A percentile compares a stretch with the other conserved stretches of the same genome.
Evolutionary conservation across 2,113 vertebrate species (phyloP).

Genomic region (Falco punctatus): DNA sequence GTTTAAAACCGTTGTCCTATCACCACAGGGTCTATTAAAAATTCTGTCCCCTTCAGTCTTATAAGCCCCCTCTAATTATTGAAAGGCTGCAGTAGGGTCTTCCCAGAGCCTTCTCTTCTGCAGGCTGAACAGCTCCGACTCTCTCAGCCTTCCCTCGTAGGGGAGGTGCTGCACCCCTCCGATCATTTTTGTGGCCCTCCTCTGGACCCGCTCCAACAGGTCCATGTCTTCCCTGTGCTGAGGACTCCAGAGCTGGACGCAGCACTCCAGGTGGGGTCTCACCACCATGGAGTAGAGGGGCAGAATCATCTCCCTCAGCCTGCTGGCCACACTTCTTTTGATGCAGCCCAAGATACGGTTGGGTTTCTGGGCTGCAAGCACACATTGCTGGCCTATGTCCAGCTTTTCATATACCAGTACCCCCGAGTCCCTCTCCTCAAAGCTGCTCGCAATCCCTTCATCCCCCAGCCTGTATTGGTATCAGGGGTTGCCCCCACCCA

Average conservation of each 20-base stretch:
- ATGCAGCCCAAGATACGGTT: background rate
- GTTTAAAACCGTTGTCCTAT: background rate
- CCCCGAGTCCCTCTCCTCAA: background rate
- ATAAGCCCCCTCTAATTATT: background rate
- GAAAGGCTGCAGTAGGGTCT: background rate
- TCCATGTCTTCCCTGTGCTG: background rate
- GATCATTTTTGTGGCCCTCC: background rate
- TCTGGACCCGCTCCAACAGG: background rate
- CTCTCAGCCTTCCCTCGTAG: background rate
- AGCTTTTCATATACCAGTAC: background rate
- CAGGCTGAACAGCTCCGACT: background rate
- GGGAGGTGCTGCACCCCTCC: background rate
- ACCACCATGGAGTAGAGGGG: background rate
- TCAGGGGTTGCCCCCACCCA: background rate
- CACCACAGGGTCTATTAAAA: background rate
- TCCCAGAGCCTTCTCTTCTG: background rate
- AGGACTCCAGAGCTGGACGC: background rate
- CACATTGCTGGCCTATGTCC: background rate
- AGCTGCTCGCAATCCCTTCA: background rate
- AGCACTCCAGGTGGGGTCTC: background rate
- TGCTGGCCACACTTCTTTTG: fast-evolving
- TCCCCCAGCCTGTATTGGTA: background rate
- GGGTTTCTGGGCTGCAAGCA: background rate
- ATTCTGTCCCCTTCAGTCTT: fast-evolving
- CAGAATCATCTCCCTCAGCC: background rate